Conservation (phyloP, 2,888 invertebrate genomes). For the Morinoia aosen region DNA sequence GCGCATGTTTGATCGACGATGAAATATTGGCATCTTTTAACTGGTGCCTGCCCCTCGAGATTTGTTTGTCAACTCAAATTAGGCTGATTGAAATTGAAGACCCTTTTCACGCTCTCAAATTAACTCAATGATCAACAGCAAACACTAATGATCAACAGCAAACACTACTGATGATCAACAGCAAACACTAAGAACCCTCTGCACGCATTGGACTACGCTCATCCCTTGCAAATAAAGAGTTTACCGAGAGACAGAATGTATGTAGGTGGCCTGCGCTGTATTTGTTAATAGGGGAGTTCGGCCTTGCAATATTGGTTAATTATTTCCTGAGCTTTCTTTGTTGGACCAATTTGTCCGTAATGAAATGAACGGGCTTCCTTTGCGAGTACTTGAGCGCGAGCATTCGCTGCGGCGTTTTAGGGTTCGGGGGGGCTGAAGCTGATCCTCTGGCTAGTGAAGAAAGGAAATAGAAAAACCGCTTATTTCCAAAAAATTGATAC, state of each 20-base stretch:
- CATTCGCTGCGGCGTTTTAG: background rate
- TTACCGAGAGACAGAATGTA: background rate
- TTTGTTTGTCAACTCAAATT: background rate
- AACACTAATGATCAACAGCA: too few relatives aligned
- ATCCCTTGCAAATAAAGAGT: background rate
- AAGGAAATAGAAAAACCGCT: too few relatives aligned
- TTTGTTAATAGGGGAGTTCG: too few relatives aligned
- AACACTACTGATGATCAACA: too few relatives aligned
- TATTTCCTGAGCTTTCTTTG: background rate
- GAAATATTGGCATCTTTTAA: background rate
- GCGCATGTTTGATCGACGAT: background rate
- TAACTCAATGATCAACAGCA: background rate
- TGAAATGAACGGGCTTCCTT: background rate
- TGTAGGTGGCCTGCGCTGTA: background rate
- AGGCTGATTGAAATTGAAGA: background rate
- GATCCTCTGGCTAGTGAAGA: too few relatives aligned
- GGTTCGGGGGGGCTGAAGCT: background rate
- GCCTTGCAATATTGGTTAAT: too few relatives aligned
- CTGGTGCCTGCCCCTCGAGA: background rate
- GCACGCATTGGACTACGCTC: background rate
- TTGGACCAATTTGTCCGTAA: background rate
- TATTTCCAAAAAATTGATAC: too few relatives aligned
- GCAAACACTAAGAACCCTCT: background rate
- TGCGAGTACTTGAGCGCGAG: background rate
- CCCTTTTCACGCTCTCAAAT: background rate